Percentiles rank a stretch among this genome's conserved stretches.
Conservation (phyloP, 1,140 invertebrate genomes). For the Drosophila leontia region DNA sequence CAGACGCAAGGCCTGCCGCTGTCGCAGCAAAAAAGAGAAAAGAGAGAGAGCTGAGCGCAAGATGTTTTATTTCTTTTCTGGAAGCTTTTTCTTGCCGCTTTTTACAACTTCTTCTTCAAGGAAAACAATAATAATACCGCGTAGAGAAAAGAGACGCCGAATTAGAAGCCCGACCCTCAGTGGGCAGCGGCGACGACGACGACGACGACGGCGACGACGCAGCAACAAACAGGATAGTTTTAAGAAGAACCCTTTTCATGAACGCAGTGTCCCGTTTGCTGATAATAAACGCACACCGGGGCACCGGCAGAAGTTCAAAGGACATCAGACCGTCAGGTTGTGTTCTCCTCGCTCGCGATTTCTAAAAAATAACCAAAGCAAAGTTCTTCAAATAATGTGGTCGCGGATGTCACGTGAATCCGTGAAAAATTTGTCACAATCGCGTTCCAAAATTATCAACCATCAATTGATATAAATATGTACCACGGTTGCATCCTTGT, state of each 20-base stretch:
- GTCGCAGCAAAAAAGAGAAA: conserved; percentile 28
- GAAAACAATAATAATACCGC: conserved; percentile 69
- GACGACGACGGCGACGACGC: conserved; percentile 25
- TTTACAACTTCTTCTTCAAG: conserved; percentile 64
- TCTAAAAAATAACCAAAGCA: conserved; percentile 10
- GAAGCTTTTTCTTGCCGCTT: conserved; percentile 54
- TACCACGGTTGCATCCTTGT: too few relatives aligned
- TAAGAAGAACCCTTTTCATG: conserved; percentile 67
- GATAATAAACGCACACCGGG: conserved; percentile 69
- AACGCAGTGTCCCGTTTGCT: conserved; percentile 70
- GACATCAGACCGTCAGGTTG: conserved; percentile 78
- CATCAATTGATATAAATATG: not conserved
- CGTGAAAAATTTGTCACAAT: not conserved
- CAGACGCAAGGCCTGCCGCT: conserved; percentile 42
- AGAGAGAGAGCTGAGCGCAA: conserved; percentile 36
- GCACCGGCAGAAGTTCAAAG: conserved; percentile 80
- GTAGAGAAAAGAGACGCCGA: conserved; percentile 65
- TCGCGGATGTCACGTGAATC: conserved; percentile 14
- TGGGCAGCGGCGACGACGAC: conserved; percentile 37
- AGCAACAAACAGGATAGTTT: conserved; percentile 47
- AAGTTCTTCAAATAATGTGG: conserved; percentile 3
- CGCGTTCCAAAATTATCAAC: not conserved
- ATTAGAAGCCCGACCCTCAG: conserved; percentile 42
- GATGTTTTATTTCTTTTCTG: conserved; percentile 58
- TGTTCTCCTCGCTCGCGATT: conserved; percentile 43